Conservation (phyloP, 2,797 vertebrate genomes). For the Novumbra hubbsi region DNA sequence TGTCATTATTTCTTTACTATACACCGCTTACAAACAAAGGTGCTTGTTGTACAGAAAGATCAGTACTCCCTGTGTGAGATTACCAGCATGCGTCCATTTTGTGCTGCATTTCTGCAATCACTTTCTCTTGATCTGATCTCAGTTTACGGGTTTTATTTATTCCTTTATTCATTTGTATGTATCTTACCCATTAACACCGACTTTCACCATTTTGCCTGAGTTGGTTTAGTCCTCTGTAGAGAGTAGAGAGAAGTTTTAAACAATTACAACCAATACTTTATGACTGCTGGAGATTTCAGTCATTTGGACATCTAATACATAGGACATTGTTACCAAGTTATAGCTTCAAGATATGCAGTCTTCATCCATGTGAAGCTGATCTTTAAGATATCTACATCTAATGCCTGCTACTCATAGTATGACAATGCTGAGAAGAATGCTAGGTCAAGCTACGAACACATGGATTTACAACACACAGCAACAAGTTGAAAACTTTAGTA, state of each 20-base stretch:
- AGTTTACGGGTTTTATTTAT: not conserved
- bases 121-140: too few species aligned
- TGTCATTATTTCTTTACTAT: not conserved
- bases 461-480: not conserved
- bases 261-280: constrained; percentile 10
- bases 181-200: constrained; percentile 81
- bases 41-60: not conserved
- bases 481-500: not conserved
- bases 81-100: not conserved
- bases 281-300: constrained; percentile 3
- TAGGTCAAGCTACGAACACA: not conserved
- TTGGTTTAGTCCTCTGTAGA: constrained; percentile 70
- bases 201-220: constrained; percentile 81
- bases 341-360: constrained; percentile 9
- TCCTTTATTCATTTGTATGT: not conserved
- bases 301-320: too few species aligned
- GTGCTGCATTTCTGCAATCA: not conserved
- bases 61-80: not conserved
- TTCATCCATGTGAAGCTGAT: too few species aligned
- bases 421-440: not conserved
- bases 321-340: not conserved
- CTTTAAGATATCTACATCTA: not conserved
- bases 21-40: not conserved
- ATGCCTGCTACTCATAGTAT: not conserved
- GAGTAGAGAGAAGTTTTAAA: constrained; percentile 12